These are phyloP conservation scores for Oryzias sinensis DNA, from an alignment of 2,797 vertebrate genomes.

Conservation along the genomic window DNA sequence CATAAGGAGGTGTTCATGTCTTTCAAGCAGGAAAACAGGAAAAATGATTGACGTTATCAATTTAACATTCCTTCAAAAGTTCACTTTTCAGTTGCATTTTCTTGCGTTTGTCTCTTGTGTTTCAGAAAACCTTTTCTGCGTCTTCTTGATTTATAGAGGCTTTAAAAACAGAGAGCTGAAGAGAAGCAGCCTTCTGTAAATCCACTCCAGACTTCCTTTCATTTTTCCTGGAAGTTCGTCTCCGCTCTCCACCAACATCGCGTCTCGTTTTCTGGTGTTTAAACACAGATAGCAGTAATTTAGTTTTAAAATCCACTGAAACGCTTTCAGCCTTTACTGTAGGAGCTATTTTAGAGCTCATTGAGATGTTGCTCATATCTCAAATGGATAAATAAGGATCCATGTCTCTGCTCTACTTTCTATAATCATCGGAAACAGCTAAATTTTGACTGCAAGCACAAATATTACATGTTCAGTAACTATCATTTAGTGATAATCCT, in stretches of 20 bases:
- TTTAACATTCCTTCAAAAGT: too few relatives aligned
- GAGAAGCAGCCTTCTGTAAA: too few relatives aligned
- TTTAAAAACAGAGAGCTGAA: too few relatives aligned
- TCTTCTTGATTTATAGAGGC: too few relatives aligned
- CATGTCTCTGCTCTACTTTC: slow-evolving; percentile 7
- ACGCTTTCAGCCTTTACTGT: slow-evolving; percentile 14
- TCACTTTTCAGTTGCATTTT: too few relatives aligned
- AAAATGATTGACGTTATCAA: too few relatives aligned
- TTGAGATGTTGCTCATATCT: slow-evolving; percentile 3
- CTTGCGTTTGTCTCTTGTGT: too few relatives aligned
- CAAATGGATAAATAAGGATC: slow-evolving; percentile 33
- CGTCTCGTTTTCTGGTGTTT: slow-evolving; percentile 6
- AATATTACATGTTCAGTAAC: slow-evolving; percentile 16
- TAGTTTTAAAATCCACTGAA: neutral
- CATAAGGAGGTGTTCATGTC: too few relatives aligned
- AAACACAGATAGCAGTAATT: too few relatives aligned
- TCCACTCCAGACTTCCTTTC: too few relatives aligned
- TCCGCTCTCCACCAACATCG: slow-evolving; percentile 1
- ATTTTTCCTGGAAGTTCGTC: neutral
- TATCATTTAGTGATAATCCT: slow-evolving; percentile 39
- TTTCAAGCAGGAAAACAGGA: too few relatives aligned
- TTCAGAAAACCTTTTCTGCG: too few relatives aligned
- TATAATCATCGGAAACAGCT: slow-evolving; percentile 16
- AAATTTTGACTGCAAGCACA: slow-evolving; percentile 21
- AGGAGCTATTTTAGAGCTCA: slow-evolving; percentile 3